Evolutionary conservation across 2,888 invertebrate species (phyloP).

Genomic region (Drosophila sordidapex): DNA sequence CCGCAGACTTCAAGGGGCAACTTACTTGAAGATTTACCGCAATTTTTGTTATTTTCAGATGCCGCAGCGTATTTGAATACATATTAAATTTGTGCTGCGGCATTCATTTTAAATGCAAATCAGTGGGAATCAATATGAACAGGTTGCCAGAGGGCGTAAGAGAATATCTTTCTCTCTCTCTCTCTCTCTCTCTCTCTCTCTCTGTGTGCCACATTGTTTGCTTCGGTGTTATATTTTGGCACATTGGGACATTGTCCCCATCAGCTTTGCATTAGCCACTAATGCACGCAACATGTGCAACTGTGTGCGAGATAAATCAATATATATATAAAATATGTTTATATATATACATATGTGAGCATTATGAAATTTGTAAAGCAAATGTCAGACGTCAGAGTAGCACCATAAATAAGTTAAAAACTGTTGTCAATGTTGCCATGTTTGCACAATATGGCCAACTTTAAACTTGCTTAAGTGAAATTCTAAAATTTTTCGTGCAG

Average conservation of each 20-base stretch:
- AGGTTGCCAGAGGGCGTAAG: constrained; percentile 30
- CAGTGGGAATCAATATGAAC: constrained; percentile 68
- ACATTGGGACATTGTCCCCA: constrained; percentile 13
- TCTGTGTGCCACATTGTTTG: constrained; percentile 19
- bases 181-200: neutral
- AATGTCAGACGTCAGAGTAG: neutral
- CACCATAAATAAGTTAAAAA: neutral
- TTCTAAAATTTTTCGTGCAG: constrained; percentile 10
- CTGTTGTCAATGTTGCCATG: constrained; percentile 22
- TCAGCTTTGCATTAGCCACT: constrained; percentile 1
- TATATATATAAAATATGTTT: neutral
- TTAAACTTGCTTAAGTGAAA: constrained; percentile 13
- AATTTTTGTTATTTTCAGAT: constrained; percentile 36
- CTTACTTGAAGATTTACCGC: neutral
- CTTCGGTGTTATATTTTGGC: constrained; percentile 19
- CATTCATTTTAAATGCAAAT: constrained; percentile 78
- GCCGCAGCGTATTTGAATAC: constrained; percentile 68
- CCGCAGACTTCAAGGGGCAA: constrained; percentile 12
- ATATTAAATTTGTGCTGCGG: constrained; percentile 70
- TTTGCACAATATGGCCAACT: constrained; percentile 5
- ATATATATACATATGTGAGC: neutral
- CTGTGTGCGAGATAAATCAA: constrained; percentile 15
- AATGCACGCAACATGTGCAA: constrained; percentile 15
- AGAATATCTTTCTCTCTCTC: neutral
- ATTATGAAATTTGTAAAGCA: neutral